These are phyloP conservation scores for Pangasius mekongensis DNA, from an alignment of 2,797 vertebrate species.

Conservation along the genomic window DNA sequence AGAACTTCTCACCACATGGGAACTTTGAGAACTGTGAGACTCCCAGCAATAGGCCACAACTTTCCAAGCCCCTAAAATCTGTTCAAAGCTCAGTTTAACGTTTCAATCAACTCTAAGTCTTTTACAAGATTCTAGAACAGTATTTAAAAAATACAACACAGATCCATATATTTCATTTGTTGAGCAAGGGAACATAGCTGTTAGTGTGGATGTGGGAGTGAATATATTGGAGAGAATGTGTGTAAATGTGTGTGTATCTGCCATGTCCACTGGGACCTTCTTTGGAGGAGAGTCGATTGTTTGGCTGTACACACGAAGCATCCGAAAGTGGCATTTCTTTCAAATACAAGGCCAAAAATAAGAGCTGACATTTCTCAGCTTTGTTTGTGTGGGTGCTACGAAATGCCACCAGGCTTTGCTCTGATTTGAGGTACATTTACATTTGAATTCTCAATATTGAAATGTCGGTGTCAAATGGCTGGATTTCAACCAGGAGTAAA, in stretches of 20 bases:
- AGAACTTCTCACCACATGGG: not conserved
- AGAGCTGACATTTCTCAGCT: conserved; percentile 58
- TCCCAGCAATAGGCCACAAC: not conserved
- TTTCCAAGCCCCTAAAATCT: not conserved
- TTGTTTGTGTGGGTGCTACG: conserved; percentile 50
- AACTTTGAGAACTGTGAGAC: not conserved
- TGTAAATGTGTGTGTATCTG: conserved; percentile 15
- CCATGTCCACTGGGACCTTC: conserved; percentile 31
- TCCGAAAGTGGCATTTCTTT: conserved; percentile 52
- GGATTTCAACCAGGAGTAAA: conserved; percentile 40
- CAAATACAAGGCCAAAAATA: conserved; percentile 56
- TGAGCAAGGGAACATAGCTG: not conserved
- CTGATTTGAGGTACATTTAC: conserved; percentile 54
- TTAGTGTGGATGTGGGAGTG: conserved; percentile 27
- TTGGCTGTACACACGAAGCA: conserved; percentile 47
- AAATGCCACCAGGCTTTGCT: conserved; percentile 58
- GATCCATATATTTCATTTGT: not conserved
- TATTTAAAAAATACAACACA: not conserved
- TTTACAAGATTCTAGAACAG: not conserved
- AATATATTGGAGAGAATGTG: not conserved
- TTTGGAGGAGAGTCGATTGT: conserved; percentile 44
- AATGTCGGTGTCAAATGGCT: conserved; percentile 41
- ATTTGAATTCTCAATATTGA: conserved; percentile 43
- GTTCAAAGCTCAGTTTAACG: not conserved
- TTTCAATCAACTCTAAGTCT: not conserved